phyloP scores from a whole-genome alignment of 2,797 vertebrate species.

The Pitangus sulphuratus region DNA sequence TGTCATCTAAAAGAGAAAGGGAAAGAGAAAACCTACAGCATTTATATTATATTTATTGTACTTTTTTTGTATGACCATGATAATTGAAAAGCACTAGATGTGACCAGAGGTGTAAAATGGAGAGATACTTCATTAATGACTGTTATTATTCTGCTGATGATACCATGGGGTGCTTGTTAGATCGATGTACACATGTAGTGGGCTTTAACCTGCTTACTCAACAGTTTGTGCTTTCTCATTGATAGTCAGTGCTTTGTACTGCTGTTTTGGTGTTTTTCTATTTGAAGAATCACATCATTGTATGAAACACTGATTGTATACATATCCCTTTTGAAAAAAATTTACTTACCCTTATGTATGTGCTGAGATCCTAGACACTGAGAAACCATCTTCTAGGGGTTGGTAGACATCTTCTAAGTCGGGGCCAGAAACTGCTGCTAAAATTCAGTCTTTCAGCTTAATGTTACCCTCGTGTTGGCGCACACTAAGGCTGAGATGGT shows the following conservation, averaged over 20 bases:
- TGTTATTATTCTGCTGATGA: background rate
- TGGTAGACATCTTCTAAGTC: background rate
- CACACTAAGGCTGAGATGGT: background rate
- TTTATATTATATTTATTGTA: background rate
- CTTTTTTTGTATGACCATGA: background rate
- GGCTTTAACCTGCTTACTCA: background rate
- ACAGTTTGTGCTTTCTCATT: background rate
- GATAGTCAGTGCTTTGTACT: background rate
- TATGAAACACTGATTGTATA: background rate
- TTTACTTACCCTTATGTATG: background rate
- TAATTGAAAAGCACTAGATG: constrained; percentile 14
- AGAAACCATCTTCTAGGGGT: background rate
- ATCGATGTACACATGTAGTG: background rate
- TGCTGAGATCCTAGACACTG: background rate
- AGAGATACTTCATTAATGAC: constrained; percentile 20
- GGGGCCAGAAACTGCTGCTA: background rate
- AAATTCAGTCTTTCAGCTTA: background rate
- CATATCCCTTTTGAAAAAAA: background rate
- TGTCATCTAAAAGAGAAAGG: background rate
- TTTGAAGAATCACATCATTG: background rate
- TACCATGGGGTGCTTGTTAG: background rate
- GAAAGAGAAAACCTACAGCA: background rate
- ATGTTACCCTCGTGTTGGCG: accelerated
- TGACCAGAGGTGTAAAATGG: constrained; percentile 31
- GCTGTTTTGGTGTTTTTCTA: background rate